Conservation (phyloP, 2,888 invertebrate genomes). For the Dryocosmus kuriphilus region DNA sequence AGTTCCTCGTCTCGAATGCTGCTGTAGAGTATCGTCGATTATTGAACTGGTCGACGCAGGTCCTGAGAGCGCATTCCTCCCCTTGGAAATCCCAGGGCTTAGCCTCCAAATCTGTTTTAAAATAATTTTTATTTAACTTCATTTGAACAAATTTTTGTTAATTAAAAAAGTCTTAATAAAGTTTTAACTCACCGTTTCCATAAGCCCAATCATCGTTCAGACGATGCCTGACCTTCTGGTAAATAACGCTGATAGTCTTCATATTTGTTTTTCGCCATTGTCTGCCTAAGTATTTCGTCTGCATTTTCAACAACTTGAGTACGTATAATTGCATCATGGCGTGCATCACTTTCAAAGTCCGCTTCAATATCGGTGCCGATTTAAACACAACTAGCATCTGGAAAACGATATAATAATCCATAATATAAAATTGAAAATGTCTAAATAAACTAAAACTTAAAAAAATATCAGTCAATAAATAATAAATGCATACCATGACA, state of each 20-base stretch:
- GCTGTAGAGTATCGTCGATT: constrained; percentile 87
- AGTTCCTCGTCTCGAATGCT: constrained; percentile 81
- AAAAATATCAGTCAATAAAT: constrained; percentile 4
- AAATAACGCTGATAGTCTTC: constrained; percentile 99
- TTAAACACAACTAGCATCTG: constrained; percentile 99
- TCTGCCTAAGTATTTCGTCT: constrained; percentile 98
- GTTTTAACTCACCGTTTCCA: constrained; percentile 87
- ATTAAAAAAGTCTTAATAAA: neutral
- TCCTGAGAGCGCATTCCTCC: constrained; percentile 96
- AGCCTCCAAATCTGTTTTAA: constrained; percentile 89
- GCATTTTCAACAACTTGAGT: constrained; percentile 98
- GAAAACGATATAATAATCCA: neutral
- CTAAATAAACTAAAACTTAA: neutral
- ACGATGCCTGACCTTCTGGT: constrained; percentile 96
- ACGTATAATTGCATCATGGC: constrained; percentile 99
- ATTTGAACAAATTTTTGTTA: too few relatives aligned
- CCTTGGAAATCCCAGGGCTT: constrained; percentile 99
- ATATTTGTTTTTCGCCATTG: constrained; percentile 99
- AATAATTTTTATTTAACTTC: neutral
- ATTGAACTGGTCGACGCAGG: constrained; percentile 97
- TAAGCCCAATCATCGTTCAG: constrained; percentile 99
- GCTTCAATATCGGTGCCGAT: constrained; percentile 98
- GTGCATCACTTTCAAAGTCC: constrained; percentile 96
- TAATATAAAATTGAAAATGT: neutral
- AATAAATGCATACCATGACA: constrained; percentile 84